These are phyloP conservation scores for Morphnarchus princeps DNA, from an alignment of 2,113 vertebrate genomes.

Conservation along the genomic window DNA sequence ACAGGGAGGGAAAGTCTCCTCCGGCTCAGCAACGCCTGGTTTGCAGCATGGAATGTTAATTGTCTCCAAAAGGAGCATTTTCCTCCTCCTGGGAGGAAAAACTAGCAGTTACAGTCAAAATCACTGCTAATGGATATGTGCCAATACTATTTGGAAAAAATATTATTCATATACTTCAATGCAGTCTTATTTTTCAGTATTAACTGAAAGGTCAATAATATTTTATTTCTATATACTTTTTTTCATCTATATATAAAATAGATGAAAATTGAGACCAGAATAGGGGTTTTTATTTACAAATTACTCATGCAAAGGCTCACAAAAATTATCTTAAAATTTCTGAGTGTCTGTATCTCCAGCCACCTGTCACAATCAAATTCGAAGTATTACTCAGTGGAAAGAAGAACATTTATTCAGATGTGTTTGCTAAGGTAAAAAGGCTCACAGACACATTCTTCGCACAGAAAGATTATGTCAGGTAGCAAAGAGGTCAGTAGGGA, in stretches of 20 bases:
- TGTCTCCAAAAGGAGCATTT: neutral
- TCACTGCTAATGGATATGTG: neutral
- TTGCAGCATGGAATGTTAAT: neutral
- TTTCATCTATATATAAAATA: neutral
- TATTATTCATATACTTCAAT: neutral
- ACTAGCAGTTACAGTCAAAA: neutral
- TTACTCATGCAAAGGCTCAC: neutral
- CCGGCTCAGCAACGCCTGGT: neutral
- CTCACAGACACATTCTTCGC: neutral
- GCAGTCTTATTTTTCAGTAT: neutral
- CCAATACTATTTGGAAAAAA: neutral
- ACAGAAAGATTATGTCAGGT: neutral
- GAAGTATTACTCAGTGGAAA: neutral
- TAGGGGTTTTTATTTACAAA: neutral
- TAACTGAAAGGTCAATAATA: neutral
- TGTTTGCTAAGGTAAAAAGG: neutral
- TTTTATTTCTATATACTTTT: neutral
- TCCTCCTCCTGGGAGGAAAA: neutral
- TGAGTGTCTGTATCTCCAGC: neutral
- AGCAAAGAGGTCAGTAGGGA: conserved; percentile 6
- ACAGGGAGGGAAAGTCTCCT: neutral
- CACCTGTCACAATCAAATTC: neutral
- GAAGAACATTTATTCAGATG: neutral
- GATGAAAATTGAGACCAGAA: neutral
- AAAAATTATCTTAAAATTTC: neutral